Percentiles rank a stretch among this genome's conserved stretches.
Conservation (phyloP, 2,888 invertebrate species). For the Protophormia terraenovae region DNA sequence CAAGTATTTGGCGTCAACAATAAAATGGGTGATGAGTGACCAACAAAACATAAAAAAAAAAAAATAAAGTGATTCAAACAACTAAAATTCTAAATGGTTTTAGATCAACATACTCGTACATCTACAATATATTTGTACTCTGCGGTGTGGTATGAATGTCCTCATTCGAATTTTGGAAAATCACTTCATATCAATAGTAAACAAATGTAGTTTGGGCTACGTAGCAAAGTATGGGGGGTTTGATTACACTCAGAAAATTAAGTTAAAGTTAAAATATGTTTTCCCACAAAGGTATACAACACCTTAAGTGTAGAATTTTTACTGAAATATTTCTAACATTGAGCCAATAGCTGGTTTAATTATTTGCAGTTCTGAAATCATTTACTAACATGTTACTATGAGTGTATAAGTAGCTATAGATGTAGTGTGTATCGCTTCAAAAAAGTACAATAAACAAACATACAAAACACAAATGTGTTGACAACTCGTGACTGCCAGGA, state of each 20-base stretch:
- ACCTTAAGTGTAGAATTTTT: too few species aligned
- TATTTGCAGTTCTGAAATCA: background rate
- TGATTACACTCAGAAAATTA: background rate
- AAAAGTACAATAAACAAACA: slow-evolving; percentile 5
- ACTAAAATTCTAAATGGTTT: slow-evolving; percentile 47
- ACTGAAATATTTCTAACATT: too few species aligned
- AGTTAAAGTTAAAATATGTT: too few species aligned
- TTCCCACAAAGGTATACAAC: too few species aligned
- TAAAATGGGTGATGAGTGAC: slow-evolving; percentile 66
- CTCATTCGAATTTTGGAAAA: slow-evolving; percentile 35
- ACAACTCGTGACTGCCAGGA: slow-evolving; percentile 60
- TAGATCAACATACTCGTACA: slow-evolving; percentile 17
- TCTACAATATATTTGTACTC: background rate
- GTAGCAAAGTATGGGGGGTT: too few species aligned
- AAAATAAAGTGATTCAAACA: slow-evolving; percentile 10
- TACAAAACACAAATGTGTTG: slow-evolving; percentile 59
- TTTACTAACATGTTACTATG: background rate
- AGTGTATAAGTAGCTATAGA: background rate
- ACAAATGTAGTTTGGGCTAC: slow-evolving; percentile 15
- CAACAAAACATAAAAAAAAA: slow-evolving; percentile 53
- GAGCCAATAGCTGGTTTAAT: too few species aligned
- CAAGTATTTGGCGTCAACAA: slow-evolving; percentile 75
- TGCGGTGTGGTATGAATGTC: slow-evolving; percentile 20
- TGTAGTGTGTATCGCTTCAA: background rate
- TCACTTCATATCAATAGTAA: slow-evolving; percentile 62